Evolutionary conservation across 2,797 vertebrate genomes (phyloP).

Genomic region (Syndactyla subalaris): DNA sequence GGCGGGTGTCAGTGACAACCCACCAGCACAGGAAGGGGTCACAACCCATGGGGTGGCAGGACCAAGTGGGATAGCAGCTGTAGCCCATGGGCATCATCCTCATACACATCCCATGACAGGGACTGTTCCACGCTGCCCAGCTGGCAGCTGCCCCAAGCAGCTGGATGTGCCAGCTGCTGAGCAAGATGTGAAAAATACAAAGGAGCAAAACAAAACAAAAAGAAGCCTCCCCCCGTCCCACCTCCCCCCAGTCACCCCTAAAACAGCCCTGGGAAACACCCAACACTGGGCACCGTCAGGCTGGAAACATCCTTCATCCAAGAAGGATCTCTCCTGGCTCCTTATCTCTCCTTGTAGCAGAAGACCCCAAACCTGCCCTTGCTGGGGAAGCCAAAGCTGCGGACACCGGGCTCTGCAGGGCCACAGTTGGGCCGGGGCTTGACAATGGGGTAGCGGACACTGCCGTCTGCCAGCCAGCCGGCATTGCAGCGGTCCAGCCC

Average conservation of each 20-base stretch:
- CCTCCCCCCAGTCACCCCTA: not conserved
- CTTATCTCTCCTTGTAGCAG: slow-evolving; percentile 81
- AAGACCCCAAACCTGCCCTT: slow-evolving; percentile 82
- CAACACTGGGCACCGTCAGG: not conserved
- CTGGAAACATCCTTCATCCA: not conserved
- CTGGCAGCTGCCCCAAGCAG: not conserved
- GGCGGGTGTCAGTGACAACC: accelerated
- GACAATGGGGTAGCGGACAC: slow-evolving; percentile 84
- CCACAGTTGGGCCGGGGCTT: slow-evolving; percentile 83
- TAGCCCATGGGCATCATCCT: not conserved
- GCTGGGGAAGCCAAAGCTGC: slow-evolving; percentile 84
- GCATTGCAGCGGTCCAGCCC: slow-evolving; percentile 85
- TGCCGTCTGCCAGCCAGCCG: slow-evolving; percentile 89
- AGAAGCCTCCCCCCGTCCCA: not conserved
- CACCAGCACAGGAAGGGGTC: not conserved
- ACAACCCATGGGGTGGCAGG: not conserved
- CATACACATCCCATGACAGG: not conserved
- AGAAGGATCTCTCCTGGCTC: not conserved
- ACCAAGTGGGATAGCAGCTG: not conserved
- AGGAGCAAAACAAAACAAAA: not conserved
- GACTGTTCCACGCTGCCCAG: not conserved
- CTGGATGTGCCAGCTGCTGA: not conserved
- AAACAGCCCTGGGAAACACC: slow-evolving; percentile 29
- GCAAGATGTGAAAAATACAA: not conserved
- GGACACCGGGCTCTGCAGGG: slow-evolving; percentile 79